These are phyloP conservation scores for Thereva unica DNA, from an alignment of 2,888 invertebrate genomes.

Conservation along the genomic window DNA sequence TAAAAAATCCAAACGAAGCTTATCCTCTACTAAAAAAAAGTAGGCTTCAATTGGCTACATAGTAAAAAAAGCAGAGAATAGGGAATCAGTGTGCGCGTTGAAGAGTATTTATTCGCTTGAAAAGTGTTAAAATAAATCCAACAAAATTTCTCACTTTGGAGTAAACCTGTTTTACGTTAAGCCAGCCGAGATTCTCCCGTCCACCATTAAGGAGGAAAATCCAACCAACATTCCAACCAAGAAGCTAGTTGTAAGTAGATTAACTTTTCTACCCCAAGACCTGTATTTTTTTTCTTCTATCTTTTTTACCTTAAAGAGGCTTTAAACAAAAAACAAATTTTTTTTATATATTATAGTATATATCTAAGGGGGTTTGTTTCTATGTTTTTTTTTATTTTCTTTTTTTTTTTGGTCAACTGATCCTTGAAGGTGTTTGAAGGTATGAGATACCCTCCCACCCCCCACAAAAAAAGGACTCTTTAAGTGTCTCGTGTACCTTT, in stretches of 20 bases:
- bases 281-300: neutral
- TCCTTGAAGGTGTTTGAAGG: too few relatives aligned
- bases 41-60: too few relatives aligned
- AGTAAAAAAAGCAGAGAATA: neutral
- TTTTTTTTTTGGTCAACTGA: too few relatives aligned
- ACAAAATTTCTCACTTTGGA: conserved; percentile 60
- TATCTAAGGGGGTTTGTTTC: neutral
- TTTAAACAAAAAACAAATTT: neutral
- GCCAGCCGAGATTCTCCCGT: conserved; percentile 55
- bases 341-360: too few relatives aligned
- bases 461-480: too few relatives aligned
- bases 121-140: conserved; percentile 53
- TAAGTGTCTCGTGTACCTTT: too few relatives aligned
- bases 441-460: too few relatives aligned
- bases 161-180: conserved; percentile 60
- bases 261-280: neutral
- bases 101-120: conserved; percentile 24
- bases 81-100: conserved; percentile 2
- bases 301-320: neutral
- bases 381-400: too few relatives aligned
- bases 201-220: conserved; percentile 58
- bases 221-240: conserved; percentile 57
- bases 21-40: neutral
- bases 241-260: conserved; percentile 57
- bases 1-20: conserved; percentile 3